Base-by-base conservation (phyloP, 2,888 invertebrate species). In the Hedychridium roseum region DNA sequence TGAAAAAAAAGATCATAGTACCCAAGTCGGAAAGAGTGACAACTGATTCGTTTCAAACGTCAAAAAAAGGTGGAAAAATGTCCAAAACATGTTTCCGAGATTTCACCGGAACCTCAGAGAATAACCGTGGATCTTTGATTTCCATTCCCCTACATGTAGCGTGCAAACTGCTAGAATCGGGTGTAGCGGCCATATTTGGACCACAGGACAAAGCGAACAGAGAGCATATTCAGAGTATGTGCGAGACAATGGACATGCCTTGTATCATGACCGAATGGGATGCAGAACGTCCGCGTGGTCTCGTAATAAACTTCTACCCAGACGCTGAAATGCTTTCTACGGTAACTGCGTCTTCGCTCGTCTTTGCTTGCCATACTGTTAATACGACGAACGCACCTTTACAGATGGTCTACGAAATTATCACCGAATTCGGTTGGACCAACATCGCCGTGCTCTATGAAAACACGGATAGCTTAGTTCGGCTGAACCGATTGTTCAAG, bases 371-470 rank as follows among this genome's bases (percentile, higher is more conserved):
- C 11, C 3, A 28, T 28, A 3, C n/a, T 3, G 11, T 28, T 12
- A n/a, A n/a, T 12, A 4, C 1, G 20, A 38, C 7, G 1, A 0
- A 28, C 15, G 17, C 9, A 5, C 2, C 18, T 23, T 21, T 27
- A 5, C 67, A 85, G 82, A 85, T 87, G 26, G 85, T 88, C 54
- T 82, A 85, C 27, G 87, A 89, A 66, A 80, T 94, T 43, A 86
- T 94, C 4, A 79, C 81, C 48, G 82, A 84, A 14, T 88, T 89
- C 82, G 85, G 86, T 31, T 96, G 95, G 95, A 85, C 85, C 51
- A 84, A 86, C 39, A 94, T 93, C 72, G 92, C 93, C 11, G 85
- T 97, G 55, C 83, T 96, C 50, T 96, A 94, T 76, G 92, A 95
- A 79, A 85, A 85, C 51, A 85, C 86, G 41, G 88, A 89, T 67